Evolutionary conservation across 2,888 invertebrate species (phyloP).

Genomic region (Clusia tigrina): DNA sequence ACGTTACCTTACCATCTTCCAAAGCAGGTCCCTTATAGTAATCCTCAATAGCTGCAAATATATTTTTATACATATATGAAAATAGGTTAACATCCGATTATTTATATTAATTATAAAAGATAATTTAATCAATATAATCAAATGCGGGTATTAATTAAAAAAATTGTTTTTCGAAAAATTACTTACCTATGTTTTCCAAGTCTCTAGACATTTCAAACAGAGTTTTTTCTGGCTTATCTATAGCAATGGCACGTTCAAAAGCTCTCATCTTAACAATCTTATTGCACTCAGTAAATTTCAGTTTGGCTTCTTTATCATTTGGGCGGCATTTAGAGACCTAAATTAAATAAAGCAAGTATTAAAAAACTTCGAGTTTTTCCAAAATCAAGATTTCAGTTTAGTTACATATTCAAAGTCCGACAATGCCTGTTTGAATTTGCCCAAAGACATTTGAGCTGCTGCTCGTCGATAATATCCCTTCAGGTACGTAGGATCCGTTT

Average conservation of each 20-base stretch:
- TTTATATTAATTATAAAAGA: neutral
- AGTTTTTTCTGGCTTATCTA: constrained; percentile 86
- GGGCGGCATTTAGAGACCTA: constrained; percentile 92
- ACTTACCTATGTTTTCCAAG: constrained; percentile 86
- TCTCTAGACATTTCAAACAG: constrained; percentile 85
- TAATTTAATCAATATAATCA: neutral
- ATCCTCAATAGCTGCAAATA: constrained; percentile 84
- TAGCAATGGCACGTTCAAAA: constrained; percentile 96
- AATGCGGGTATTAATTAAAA: constrained; percentile 9
- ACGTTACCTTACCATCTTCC: constrained; percentile 86
- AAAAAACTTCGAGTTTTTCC: too few species aligned
- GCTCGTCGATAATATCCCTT: constrained; percentile 98
- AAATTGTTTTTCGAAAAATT: constrained; percentile 15
- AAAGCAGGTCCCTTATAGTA: constrained; percentile 92
- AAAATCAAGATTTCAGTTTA: constrained; percentile 37
- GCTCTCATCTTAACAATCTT: constrained; percentile 95
- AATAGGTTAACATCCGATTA: constrained; percentile 24
- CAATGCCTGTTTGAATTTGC: constrained; percentile 95
- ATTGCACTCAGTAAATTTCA: constrained; percentile 91
- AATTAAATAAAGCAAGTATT: too few species aligned
- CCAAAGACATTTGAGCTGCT: constrained; percentile 95
- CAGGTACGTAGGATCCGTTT: constrained; percentile 86
- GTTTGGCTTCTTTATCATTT: constrained; percentile 91
- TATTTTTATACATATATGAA: constrained; percentile 25
- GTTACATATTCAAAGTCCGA: constrained; percentile 95